Percentiles rank a stretch among this genome's conserved stretches.
Evolutionary conservation across 1,140 invertebrate species (phyloP).

Genomic region (Pygmarrhopalites habei): DNA sequence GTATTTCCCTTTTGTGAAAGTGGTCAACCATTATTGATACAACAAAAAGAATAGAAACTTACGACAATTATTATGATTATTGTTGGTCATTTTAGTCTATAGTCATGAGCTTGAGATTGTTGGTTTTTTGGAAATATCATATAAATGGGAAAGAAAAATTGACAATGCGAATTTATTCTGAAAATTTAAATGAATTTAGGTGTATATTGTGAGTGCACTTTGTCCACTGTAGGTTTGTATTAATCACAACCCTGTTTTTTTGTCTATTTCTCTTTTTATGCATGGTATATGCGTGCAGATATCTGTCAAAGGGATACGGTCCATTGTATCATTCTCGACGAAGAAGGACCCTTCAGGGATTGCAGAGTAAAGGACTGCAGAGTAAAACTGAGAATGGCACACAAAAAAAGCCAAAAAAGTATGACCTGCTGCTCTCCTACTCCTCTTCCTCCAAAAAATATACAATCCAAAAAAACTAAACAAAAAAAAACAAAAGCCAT

Average conservation of each 20-base stretch:
- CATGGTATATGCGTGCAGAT: constrained; percentile 55
- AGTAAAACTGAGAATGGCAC: too few relatives aligned
- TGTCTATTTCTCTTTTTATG: constrained; percentile 16
- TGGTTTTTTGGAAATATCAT: constrained; percentile 2
- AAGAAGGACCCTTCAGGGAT: constrained; percentile 52
- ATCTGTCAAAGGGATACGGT: constrained; percentile 76
- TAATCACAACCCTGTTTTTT: constrained; percentile 8
- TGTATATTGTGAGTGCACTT: constrained; percentile 3
- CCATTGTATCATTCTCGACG: constrained; percentile 72
- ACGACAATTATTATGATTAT: neutral
- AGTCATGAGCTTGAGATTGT: neutral
- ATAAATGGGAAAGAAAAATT: neutral
- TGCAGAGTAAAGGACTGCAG: constrained; percentile 1
- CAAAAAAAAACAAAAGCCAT: too few relatives aligned
- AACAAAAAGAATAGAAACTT: too few relatives aligned
- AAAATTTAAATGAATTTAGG: constrained; percentile 15
- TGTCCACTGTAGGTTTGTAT: neutral
- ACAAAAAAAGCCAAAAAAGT: too few relatives aligned
- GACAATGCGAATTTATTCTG: constrained; percentile 9
- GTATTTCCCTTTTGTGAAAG: too few relatives aligned
- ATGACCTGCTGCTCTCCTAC: too few relatives aligned
- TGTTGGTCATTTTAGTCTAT: neutral
- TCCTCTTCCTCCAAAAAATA: too few relatives aligned
- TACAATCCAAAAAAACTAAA: too few relatives aligned
- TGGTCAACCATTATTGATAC: too few relatives aligned